Base-by-base conservation (phyloP, 2,113 vertebrate species). In the Nyctibius bracteatus region DNA sequence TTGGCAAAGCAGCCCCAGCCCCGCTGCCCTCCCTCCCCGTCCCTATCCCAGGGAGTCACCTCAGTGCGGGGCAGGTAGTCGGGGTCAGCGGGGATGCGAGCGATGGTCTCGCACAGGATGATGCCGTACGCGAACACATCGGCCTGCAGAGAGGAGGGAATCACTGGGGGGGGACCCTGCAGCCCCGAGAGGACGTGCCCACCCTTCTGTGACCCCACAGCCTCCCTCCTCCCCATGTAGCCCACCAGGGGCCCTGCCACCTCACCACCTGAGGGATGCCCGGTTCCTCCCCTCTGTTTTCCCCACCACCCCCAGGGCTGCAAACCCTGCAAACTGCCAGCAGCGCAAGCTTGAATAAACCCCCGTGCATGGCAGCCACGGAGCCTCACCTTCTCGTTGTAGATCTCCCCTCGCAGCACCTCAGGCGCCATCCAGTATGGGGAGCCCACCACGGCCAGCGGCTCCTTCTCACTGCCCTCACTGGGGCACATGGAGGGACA, bases 361-460 rank as follows among this genome's bases (percentile, higher is more conserved):
- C 20, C 46, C 30, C 59, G 21, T 0, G 0, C 1, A 8, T 1
- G 2, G 41, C 41, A 89, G 44, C 5, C 51, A 37, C 0, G 0
- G 39, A 41, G 7, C 8, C 80, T 98, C 94, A 99, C 99, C 99
- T 99, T 99, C 97, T 99, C 99, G 0, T 99, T 95, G 81, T 99
- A 99, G 41, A 99, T 94, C 94, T 99, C 99, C 89, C 99, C 99
- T 82, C 98, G 98, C 90, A 99, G 98, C 68, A 99, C 99, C 86
- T 99, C 99, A 0, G 99, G 99, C 16, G 99, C 99, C 99, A 99
- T 99, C 99, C 99, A 99, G 91, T 99, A 99, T 0, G 99, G 99
- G 33, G 99, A 99, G 41, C 99, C 99, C 92, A 99, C 99, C 22
- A 99, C 98, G 0, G 99, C 98, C 97, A 99, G 88, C 0, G 98